Conservation (phyloP, 2,888 invertebrate species). For the Mactromeris polynyma region DNA sequence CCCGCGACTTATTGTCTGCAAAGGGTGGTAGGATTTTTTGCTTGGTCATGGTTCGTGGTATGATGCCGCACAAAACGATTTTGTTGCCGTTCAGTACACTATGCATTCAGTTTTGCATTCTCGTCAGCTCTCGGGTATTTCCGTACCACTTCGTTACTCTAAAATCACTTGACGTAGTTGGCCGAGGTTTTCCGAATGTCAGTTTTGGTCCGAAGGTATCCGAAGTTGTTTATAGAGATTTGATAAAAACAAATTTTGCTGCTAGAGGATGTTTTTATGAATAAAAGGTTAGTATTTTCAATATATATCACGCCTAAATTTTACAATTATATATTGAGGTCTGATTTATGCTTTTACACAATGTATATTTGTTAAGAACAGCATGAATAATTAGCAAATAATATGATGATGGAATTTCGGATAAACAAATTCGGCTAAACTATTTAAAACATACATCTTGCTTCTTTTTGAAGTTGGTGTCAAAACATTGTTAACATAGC, state of each 20-base stretch:
- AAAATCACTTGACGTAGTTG: no score
- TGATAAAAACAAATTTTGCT: background rate
- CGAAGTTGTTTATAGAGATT: background rate
- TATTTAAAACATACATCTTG: background rate
- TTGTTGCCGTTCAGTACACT: no score
- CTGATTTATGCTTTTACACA: background rate
- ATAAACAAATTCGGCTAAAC: background rate
- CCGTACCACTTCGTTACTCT: no score
- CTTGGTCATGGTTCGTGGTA: no score
- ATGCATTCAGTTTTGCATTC: no score
- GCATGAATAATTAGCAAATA: background rate
- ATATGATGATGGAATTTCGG: background rate
- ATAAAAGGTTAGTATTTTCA: background rate
- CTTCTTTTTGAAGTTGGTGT: no score
- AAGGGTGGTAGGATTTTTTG: no score
- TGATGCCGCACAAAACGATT: no score
- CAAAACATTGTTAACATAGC: no score
- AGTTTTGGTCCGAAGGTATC: conserved; percentile 29
- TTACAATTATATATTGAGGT: background rate
- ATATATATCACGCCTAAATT: background rate
- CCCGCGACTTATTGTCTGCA: no score
- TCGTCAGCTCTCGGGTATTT: no score
- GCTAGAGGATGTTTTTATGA: background rate
- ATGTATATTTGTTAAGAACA: background rate
- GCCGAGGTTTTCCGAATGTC: no score